Evolutionary conservation across 2,113 vertebrate genomes (phyloP), one percentile per base, ranked within the genome.

Genomic region (Speoplatyrhinus poulsoni): DNA sequence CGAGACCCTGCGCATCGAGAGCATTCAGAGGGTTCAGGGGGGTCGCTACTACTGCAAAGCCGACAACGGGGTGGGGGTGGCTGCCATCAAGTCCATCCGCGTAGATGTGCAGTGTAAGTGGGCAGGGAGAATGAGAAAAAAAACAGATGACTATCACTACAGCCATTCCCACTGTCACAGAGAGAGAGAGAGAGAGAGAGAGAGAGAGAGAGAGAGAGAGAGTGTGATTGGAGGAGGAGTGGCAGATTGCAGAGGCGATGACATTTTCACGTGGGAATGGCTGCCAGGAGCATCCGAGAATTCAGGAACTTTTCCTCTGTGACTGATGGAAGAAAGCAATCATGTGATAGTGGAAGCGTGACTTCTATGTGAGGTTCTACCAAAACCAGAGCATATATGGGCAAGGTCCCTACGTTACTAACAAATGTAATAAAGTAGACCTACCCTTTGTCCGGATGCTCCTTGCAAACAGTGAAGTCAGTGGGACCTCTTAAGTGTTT

Each of bases 31-130:
- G 86, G 94, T 95, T 50, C 96, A 98, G 92, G 98, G 97, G 48
- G 98, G 98, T 78, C 96, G 97, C 85, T 99, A 99, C 94, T 99
- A 99, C 93, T 99, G 98, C 95, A 98, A 99, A 92, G 98, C 97
- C 2, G 97, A 99, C 93, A 99, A 99, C 76, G 96, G 98, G 87
- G 94, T 99, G 90, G 96, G 96, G 89, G 96, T 96, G 89, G 95
- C 98, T 85, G 97, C 96, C 93, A 99, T 99, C 96, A 98, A 96
- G 95, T 99, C 98, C 94, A 98, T 99, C 92, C 98, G 98, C 74
- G 98, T 99, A 95, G 98, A 99, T 87, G 98, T 99, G 92, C 98
- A 99, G 92, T 99, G 98, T 99, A 96, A 99, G 98, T 98, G 60
- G 79, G 75, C 79, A 75, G 66, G 85, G 82, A 84, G 68, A 66